These are phyloP conservation scores for Urocitellus parryii DNA, from an alignment of 2,113 vertebrate genomes.

Conservation along the genomic window DNA sequence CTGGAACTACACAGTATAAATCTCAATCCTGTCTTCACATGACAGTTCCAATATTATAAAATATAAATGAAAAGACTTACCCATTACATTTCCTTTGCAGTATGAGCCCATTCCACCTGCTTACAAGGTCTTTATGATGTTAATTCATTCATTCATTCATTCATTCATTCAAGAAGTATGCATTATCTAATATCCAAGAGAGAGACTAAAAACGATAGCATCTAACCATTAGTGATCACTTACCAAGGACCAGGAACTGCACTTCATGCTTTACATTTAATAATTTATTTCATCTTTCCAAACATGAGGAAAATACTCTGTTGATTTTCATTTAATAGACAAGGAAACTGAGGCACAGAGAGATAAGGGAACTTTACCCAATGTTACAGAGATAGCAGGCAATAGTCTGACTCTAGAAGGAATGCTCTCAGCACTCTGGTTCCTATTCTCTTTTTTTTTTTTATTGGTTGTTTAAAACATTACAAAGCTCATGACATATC, in stretches of 20 bases:
- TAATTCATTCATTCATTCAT: background rate
- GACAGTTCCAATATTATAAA: conserved; percentile 29
- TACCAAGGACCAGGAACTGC: conserved; percentile 41
- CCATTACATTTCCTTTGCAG: conserved; percentile 49
- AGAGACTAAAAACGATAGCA: conserved; percentile 49
- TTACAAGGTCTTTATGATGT: background rate
- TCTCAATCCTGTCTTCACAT: conserved; percentile 57
- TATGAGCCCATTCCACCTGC: background rate
- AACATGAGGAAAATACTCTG: conserved; percentile 39
- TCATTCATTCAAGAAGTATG: background rate
- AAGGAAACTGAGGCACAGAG: conserved; percentile 34
- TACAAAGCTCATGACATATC: no score
- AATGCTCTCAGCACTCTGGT: background rate
- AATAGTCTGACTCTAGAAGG: background rate
- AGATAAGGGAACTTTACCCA: conserved; percentile 1
- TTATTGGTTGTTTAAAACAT: no score
- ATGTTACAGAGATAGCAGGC: background rate
- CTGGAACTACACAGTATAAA: conserved; percentile 21
- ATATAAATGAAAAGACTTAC: conserved; percentile 21
- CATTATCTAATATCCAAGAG: background rate
- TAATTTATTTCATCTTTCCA: conserved; percentile 48
- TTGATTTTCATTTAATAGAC: background rate
- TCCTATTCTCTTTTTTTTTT: background rate
- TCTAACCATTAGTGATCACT: conserved; percentile 19
- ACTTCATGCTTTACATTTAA: conserved; percentile 53